Base-by-base conservation (phyloP, 2,888 invertebrate genomes). In the Deilephila porcellus region DNA sequence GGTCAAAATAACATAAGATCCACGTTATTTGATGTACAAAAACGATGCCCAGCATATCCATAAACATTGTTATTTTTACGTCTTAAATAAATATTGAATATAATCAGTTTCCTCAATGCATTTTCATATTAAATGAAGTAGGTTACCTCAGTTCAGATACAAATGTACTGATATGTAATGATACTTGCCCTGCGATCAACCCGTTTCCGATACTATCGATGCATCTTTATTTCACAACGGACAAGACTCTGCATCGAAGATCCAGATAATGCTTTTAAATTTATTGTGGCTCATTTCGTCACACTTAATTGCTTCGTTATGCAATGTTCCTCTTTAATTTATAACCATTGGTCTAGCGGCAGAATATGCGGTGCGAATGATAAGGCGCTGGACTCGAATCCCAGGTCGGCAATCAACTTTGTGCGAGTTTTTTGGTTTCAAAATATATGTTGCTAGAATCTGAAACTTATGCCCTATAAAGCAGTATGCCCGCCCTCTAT, bases 191-290 rank as follows among this genome's bases (percentile, higher is more conserved):
- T 64, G 56, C 56, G 56, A 56, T 56, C 45, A 45, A 45, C n/a
- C 56, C 59, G 71, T 76, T 76, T 34, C 60, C 80, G 86, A 88
- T 86, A 82, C 78, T 80, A 90, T 89, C 89, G 78, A 80, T 86
- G 85, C 85, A 88, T 89, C 88, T 86, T 86, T 85, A 89, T 91
- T 91, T 88, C 88, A 86, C 85, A 90, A 89, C 78, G 83, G 82
- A 29, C 56, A 34, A 74, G 60, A 56, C 60, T 32, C 45, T 63
- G 60, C 74, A 67, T 53, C 76, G 74, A 76, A 74, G 77, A 81
- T 80, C 77, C 77, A 76, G 82, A 83, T 84, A 80, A 80, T 82
- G 78, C 76, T 80, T 80, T 75, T 76, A 74, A 78, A 79, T 75
- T 75, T 77, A 80, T 80, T 79, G 78, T 82, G 76, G 64, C 64